Percentiles rank a stretch among this genome's conserved stretches.
phyloP scores from a whole-genome alignment of 53 echinoderm and acorn worm genomes.

The Astropecten irregularis region DNA sequence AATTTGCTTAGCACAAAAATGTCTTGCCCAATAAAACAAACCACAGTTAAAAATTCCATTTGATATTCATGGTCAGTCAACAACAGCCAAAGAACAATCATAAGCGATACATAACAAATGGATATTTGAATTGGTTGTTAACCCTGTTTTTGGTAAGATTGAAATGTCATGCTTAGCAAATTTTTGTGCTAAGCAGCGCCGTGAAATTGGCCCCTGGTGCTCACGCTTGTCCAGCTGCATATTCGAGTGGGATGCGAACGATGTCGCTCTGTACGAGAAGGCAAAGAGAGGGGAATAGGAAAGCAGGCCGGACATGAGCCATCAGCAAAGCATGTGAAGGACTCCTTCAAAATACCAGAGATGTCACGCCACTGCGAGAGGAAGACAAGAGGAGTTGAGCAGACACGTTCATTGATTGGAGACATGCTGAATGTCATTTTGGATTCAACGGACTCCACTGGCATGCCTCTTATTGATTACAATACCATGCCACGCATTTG shows the following conservation, averaged over 20 bases:
- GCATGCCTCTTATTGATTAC: not conserved
- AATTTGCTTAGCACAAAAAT: too few relatives aligned
- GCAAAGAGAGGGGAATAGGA: not conserved
- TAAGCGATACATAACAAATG: too few relatives aligned
- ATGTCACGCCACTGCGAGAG: constrained; percentile 35
- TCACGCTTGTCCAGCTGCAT: constrained; percentile 53
- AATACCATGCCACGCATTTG: constrained; percentile 1
- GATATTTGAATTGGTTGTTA: too few relatives aligned
- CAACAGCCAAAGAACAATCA: too few relatives aligned
- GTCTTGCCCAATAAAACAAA: too few relatives aligned
- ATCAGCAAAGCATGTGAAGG: constrained; percentile 30
- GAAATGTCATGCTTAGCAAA: too few relatives aligned
- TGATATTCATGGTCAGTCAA: too few relatives aligned
- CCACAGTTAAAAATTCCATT: too few relatives aligned
- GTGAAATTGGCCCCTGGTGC: too few relatives aligned
- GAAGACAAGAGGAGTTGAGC: constrained; percentile 41
- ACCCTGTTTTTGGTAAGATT: too few relatives aligned
- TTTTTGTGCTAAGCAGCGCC: too few relatives aligned
- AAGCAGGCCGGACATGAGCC: constrained; percentile 20
- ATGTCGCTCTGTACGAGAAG: constrained; percentile 7
- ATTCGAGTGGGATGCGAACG: constrained; percentile 51
- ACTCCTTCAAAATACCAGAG: constrained; percentile 6
- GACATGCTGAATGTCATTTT: constrained; percentile 6
- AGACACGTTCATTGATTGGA: not conserved
- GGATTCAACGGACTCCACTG: not conserved